phyloP scores from a whole-genome alignment of 2,797 vertebrate genomes.

The Oophaga sylvatica region DNA sequence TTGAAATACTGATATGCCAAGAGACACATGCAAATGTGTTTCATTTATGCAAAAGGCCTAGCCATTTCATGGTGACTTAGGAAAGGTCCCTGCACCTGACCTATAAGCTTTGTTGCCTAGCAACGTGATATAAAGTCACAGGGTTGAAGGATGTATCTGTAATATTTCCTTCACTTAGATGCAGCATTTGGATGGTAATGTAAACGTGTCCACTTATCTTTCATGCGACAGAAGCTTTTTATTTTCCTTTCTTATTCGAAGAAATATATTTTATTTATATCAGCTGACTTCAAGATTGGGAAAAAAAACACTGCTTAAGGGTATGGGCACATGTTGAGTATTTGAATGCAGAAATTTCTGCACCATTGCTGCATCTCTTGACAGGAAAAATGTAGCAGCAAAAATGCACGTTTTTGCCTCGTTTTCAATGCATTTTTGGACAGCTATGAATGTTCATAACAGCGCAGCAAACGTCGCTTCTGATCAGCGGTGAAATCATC shows the following conservation, averaged over 20 bases:
- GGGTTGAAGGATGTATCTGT: slow-evolving; percentile 76
- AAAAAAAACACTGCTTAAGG: neutral
- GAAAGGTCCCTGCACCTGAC: slow-evolving; percentile 82
- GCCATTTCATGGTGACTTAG: slow-evolving; percentile 81
- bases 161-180: slow-evolving; percentile 71
- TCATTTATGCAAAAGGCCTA: slow-evolving; percentile 78
- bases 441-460: no score
- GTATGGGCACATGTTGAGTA: no score
- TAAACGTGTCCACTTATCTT: slow-evolving; percentile 72
- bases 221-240: slow-evolving; percentile 51
- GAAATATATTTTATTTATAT: neutral
- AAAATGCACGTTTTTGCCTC: no score
- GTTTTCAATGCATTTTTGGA: no score
- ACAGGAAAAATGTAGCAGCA: no score
- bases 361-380: no score
- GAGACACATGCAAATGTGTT: slow-evolving; percentile 73
- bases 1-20: slow-evolving; percentile 72
- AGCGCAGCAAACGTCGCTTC: no score
- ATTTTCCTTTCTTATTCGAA: slow-evolving; percentile 24
- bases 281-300: neutral
- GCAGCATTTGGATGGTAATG: slow-evolving; percentile 77
- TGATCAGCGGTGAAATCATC: no score
- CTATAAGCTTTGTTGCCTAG: slow-evolving; percentile 84
- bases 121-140: slow-evolving; percentile 82
- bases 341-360: no score